phyloP scores from a whole-genome alignment of 2,113 vertebrate species.

The Ptilonorhynchus violaceus region DNA sequence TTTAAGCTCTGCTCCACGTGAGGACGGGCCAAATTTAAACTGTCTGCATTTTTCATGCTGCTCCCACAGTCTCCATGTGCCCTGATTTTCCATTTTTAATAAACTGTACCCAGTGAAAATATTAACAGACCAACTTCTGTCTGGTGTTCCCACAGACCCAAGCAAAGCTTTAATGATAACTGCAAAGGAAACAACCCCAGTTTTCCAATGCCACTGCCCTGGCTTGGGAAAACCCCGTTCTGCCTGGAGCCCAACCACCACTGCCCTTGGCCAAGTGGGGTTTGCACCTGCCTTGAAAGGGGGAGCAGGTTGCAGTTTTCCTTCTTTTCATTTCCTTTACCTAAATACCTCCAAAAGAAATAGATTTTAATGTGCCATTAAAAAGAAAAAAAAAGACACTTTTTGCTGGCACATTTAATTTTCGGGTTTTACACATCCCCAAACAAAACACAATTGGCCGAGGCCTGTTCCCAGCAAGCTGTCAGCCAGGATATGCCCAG shows the following conservation, averaged over 20 bases:
- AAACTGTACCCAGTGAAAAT: background rate
- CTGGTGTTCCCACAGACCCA: fast-evolving
- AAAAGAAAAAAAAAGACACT: background rate
- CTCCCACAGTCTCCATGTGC: background rate
- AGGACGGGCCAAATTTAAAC: slow-evolving; percentile 33
- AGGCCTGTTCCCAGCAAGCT: background rate
- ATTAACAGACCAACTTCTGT: background rate
- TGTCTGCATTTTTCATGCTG: background rate
- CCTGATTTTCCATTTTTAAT: background rate
- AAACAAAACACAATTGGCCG: background rate
- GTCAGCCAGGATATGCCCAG: background rate
- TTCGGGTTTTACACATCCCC: background rate
- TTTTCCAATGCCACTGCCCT: background rate
- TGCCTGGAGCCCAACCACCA: background rate
- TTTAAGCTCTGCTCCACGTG: slow-evolving; percentile 26
- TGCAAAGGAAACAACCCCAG: too few relatives aligned
- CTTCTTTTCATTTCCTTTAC: background rate
- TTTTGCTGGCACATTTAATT: background rate
- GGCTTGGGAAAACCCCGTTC: background rate
- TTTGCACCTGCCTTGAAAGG: background rate
- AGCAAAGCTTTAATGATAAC: background rate
- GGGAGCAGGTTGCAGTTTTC: background rate
- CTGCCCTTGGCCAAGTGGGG: background rate
- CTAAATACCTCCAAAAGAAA: background rate
- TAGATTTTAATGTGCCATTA: background rate